Conservation (phyloP, 1,140 invertebrate species). For the Drosophila neocordata region DNA sequence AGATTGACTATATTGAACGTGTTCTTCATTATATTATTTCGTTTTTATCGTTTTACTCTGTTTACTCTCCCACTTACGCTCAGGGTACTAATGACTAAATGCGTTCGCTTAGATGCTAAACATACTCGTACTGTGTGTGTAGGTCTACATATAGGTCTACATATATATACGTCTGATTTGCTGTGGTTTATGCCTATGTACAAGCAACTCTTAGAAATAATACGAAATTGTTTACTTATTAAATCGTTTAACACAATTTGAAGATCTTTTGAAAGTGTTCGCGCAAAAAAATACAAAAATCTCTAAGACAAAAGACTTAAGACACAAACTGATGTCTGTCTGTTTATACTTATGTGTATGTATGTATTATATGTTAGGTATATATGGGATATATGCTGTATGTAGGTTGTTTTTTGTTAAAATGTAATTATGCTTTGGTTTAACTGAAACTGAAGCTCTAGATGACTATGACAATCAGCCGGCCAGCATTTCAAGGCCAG, state of each 20-base stretch:
- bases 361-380: slow-evolving; percentile 13
- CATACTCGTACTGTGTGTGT: slow-evolving; percentile 16
- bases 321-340: slow-evolving; percentile 59
- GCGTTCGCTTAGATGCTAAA: slow-evolving; percentile 46
- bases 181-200: slow-evolving; percentile 58
- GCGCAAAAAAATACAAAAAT: slow-evolving; percentile 75
- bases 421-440: slow-evolving; percentile 75
- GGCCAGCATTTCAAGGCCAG: slow-evolving; percentile 58
- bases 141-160: slow-evolving; percentile 21
- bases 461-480: slow-evolving; percentile 63
- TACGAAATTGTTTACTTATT: slow-evolving; percentile 24
- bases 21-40: background rate
- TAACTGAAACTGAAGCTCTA: slow-evolving; percentile 60
- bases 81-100: slow-evolving; percentile 67
- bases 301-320: slow-evolving; percentile 80
- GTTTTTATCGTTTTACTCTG: background rate
- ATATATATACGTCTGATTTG: slow-evolving; percentile 13
- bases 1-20: slow-evolving; percentile 65
- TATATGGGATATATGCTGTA: slow-evolving; percentile 15
- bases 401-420: slow-evolving; percentile 31
- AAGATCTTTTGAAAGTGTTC: slow-evolving; percentile 81
- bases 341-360: slow-evolving; percentile 23
- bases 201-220: slow-evolving; percentile 47
- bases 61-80: slow-evolving; percentile 37
- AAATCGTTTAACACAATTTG: slow-evolving; percentile 61